Conservation (phyloP, 2,888 invertebrate genomes). For the Meandrusa payeni region DNA sequence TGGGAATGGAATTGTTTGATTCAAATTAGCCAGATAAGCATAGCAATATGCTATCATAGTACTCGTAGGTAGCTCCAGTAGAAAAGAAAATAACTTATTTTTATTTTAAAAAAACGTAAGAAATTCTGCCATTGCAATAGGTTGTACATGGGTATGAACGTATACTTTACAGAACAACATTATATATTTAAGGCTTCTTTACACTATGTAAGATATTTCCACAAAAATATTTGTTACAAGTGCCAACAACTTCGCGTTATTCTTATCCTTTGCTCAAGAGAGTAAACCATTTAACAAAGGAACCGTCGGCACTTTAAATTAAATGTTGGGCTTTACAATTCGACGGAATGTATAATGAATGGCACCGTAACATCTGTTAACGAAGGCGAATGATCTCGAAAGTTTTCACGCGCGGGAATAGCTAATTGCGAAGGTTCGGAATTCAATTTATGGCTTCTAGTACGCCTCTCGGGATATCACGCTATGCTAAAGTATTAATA, state of each 20-base stretch:
- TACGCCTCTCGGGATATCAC: constrained; percentile 76
- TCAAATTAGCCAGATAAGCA: constrained; percentile 73
- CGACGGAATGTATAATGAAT: constrained; percentile 81
- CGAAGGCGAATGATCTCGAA: constrained; percentile 81
- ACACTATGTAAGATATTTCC: no score
- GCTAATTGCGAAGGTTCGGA: constrained; percentile 80
- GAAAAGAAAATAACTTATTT: no score
- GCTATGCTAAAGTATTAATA: constrained; percentile 77
- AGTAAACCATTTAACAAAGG: constrained; percentile 73
- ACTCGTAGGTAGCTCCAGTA: no score
- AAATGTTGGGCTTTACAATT: constrained; percentile 80
- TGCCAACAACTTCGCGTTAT: constrained; percentile 28
- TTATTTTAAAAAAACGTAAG: no score
- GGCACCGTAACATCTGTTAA: constrained; percentile 81
- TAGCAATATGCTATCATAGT: constrained; percentile 46
- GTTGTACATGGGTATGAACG: no score
- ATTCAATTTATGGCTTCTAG: constrained; percentile 80
- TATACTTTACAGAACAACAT: neutral
- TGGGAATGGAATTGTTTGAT: constrained; percentile 71
- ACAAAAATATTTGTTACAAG: neutral
- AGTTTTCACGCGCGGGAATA: constrained; percentile 81
- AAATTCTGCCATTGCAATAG: no score
- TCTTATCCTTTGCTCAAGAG: constrained; percentile 66
- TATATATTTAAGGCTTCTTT: no score
- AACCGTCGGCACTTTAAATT: constrained; percentile 75